Conservation (phyloP, 2,797 vertebrate species). For the Poliocrania exsul region DNA sequence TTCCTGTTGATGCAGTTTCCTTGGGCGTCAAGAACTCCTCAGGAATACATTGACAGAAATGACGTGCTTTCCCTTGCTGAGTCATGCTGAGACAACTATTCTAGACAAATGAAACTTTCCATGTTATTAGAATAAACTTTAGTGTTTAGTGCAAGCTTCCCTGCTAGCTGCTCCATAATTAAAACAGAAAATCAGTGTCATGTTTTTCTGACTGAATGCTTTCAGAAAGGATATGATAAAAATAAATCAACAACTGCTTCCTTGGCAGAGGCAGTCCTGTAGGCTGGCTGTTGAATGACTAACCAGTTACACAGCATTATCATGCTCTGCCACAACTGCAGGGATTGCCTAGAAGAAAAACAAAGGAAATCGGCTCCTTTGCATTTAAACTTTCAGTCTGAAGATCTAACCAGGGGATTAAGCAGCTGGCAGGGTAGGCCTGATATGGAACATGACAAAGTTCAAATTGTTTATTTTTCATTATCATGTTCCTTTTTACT, state of each 20-base stretch:
- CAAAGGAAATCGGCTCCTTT: neutral
- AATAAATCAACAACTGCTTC: neutral
- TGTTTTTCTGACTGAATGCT: neutral
- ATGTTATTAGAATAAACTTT: neutral
- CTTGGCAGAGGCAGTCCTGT: neutral
- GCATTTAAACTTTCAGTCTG: neutral
- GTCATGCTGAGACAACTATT: neutral
- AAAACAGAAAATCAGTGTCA: neutral
- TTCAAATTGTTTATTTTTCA: neutral
- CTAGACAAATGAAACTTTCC: neutral
- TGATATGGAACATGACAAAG: neutral
- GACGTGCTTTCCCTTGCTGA: neutral
- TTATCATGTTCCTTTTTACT: neutral
- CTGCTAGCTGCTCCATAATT: neutral
- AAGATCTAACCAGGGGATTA: neutral
- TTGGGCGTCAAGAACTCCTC: neutral
- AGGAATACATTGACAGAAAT: neutral
- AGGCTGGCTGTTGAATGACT: neutral
- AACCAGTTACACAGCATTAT: neutral
- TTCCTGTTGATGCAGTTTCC: neutral
- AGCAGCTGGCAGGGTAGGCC: neutral
- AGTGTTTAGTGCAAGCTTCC: neutral
- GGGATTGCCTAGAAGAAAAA: neutral
- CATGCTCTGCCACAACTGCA: neutral
- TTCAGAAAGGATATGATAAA: neutral